Percentiles rank a stretch among this genome's conserved stretches.
phyloP scores from a whole-genome alignment of 2,797 vertebrate genomes.

The Centropyge bicolor region DNA sequence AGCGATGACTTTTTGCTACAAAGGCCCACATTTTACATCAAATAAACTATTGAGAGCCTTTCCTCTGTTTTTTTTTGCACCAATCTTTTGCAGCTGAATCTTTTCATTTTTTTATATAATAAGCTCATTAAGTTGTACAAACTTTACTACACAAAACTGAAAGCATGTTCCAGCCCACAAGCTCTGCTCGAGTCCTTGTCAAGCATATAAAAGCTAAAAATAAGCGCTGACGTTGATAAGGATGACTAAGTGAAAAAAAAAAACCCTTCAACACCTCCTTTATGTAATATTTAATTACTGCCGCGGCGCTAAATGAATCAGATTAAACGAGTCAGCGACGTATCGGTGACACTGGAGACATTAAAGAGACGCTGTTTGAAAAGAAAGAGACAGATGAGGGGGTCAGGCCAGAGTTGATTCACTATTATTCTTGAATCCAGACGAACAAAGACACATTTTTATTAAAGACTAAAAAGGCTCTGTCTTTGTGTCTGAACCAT shows the following conservation, averaged over 20 bases:
- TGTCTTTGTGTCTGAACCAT: not conserved
- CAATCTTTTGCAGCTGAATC: not conserved
- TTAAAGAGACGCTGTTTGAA: not conserved
- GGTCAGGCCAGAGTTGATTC: not conserved
- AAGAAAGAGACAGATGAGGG: not conserved
- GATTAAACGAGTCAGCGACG: conserved; percentile 6
- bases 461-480: conserved; percentile 7
- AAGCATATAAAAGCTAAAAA: conserved; percentile 19
- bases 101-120: not conserved
- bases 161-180: conserved; percentile 1
- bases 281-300: conserved; percentile 25
- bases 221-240: conserved; percentile 5
- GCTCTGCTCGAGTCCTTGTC: not conserved
- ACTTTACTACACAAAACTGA: not conserved
- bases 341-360: not conserved
- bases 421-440: not conserved
- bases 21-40: no score
- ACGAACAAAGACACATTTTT: conserved; percentile 13
- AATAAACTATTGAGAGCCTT: no score
- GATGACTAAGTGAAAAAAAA: conserved; percentile 22
- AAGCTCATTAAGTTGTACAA: not conserved
- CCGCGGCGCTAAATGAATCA: conserved; percentile 1
- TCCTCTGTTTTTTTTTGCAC: not conserved
- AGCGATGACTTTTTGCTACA: no score
- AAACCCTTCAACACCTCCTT: conserved; percentile 1